A percentile compares a stretch with the other conserved stretches of the same genome.
phyloP scores from a whole-genome alignment of 2,797 vertebrate genomes.

The Silurus aristotelis region DNA sequence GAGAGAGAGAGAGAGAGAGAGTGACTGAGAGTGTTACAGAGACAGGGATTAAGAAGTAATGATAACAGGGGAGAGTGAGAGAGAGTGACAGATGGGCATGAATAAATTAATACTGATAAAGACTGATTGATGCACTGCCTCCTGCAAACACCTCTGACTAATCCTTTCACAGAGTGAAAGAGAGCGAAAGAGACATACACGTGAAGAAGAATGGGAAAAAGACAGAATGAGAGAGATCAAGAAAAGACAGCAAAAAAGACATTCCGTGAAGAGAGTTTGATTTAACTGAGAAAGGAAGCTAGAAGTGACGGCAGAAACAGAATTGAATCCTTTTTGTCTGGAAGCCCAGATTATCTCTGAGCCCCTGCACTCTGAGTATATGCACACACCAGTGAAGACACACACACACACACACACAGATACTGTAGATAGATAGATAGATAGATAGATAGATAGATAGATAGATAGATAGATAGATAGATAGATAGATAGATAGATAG shows the following conservation, averaged over 20 bases:
- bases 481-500: no score
- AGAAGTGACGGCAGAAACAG: constrained; percentile 60
- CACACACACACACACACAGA: constrained; percentile 26
- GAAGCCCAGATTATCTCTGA: constrained; percentile 74
- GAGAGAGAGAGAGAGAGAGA: constrained; percentile 61
- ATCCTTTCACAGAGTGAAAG: constrained; percentile 67
- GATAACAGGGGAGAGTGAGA: constrained; percentile 43
- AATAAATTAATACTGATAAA: constrained; percentile 81
- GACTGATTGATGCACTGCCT: constrained; percentile 72
- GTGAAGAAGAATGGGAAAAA: constrained; percentile 27
- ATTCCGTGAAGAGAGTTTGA: constrained; percentile 41
- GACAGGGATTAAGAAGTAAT: constrained; percentile 43
- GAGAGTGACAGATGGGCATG: constrained; percentile 71
- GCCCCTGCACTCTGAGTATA: constrained; percentile 50
- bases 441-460: no score
- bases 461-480: no score
- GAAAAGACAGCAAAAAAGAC: constrained; percentile 35
- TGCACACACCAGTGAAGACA: background rate
- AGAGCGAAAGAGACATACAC: constrained; percentile 34
- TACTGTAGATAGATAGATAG: background rate
- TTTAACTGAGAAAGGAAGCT: constrained; percentile 49
- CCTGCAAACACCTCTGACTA: constrained; percentile 75
- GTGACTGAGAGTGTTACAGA: constrained; percentile 43
- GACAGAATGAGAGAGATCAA: constrained; percentile 32
- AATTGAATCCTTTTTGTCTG: constrained; percentile 75